Conservation (phyloP, 1,140 invertebrate genomes). For the Leptinotarsa defecta region DNA sequence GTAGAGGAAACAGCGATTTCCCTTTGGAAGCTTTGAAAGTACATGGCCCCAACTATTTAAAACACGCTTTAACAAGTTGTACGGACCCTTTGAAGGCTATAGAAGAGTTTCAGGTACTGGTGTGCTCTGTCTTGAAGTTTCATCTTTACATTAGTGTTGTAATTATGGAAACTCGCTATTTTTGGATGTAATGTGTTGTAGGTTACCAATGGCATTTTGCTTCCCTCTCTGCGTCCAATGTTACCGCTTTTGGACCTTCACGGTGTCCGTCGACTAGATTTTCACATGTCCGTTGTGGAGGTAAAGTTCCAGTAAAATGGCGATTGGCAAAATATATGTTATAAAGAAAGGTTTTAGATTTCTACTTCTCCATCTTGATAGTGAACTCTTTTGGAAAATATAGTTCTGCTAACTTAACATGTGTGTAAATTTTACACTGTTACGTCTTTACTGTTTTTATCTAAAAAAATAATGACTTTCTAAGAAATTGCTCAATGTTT, state of each 20-base stretch:
- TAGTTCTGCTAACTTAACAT: too few relatives aligned
- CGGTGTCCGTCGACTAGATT: slow-evolving; percentile 87
- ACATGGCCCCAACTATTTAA: slow-evolving; percentile 84
- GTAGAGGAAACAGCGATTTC: slow-evolving; percentile 43
- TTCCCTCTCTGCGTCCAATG: slow-evolving; percentile 92
- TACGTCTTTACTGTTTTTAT: slow-evolving; percentile 30
- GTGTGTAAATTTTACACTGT: background rate
- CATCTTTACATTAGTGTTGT: too few relatives aligned
- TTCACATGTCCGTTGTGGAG: slow-evolving; percentile 93
- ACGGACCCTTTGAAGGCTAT: slow-evolving; percentile 95
- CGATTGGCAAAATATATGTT: too few relatives aligned
- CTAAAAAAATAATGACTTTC: background rate
- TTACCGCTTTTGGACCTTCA: slow-evolving; percentile 92
- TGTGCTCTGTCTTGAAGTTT: too few relatives aligned
- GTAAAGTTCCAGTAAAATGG: slow-evolving; percentile 45
- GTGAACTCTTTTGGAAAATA: too few relatives aligned
- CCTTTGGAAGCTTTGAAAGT: slow-evolving; percentile 88
- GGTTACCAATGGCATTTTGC: slow-evolving; percentile 90
- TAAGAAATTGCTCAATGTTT: too few relatives aligned
- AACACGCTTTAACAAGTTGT: slow-evolving; percentile 92
- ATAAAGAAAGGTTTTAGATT: background rate
- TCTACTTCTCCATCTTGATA: background rate
- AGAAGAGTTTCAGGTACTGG: slow-evolving; percentile 89
- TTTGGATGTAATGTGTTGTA: slow-evolving; percentile 50
- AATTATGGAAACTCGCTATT: background rate